phyloP scores from a whole-genome alignment of 2,888 invertebrate species.

The Eristalis arbustorum region DNA sequence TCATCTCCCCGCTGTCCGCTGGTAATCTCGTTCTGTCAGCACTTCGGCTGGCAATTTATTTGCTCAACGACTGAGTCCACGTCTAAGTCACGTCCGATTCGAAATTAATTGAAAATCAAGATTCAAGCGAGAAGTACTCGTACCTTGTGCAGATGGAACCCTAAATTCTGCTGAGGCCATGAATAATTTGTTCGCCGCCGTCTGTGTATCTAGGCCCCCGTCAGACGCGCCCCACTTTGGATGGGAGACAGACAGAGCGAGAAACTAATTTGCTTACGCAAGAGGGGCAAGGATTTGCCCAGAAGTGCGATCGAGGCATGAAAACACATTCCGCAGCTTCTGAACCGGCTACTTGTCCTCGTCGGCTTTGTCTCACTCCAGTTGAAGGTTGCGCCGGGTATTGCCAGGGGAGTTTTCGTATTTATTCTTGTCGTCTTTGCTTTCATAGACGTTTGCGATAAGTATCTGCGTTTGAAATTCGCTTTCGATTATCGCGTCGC shows the following conservation, averaged over 20 bases:
- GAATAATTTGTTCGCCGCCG: neutral
- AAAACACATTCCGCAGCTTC: slow-evolving; percentile 50
- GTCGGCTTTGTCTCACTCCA: neutral
- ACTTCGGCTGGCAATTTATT: slow-evolving; percentile 56
- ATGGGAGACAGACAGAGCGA: neutral
- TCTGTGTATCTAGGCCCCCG: neutral
- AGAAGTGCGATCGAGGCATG: slow-evolving; percentile 14
- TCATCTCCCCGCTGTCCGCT: slow-evolving; percentile 45
- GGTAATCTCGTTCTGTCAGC: slow-evolving; percentile 65
- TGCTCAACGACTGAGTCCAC: slow-evolving; percentile 12
- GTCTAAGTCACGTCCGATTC: slow-evolving; percentile 57
- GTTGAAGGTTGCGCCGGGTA: slow-evolving; percentile 25
- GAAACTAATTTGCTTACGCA: slow-evolving; percentile 27
- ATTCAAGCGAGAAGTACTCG: slow-evolving; percentile 22
- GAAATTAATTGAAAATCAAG: slow-evolving; percentile 68
- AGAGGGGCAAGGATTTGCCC: neutral
- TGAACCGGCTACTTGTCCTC: slow-evolving; percentile 44
- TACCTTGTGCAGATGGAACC: slow-evolving; percentile 2
- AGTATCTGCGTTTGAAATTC: neutral
- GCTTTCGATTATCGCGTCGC: neutral
- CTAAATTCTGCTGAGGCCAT: neutral
- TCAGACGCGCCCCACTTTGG: slow-evolving; percentile 43
- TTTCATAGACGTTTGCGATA: neutral
- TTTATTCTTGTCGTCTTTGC: neutral
- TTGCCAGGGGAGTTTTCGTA: slow-evolving; percentile 25